Percentiles rank a stretch among this genome's conserved stretches.
These are phyloP conservation scores for Acrobasis suavella DNA, from an alignment of 2,888 invertebrate genomes.

Conservation along the genomic window DNA sequence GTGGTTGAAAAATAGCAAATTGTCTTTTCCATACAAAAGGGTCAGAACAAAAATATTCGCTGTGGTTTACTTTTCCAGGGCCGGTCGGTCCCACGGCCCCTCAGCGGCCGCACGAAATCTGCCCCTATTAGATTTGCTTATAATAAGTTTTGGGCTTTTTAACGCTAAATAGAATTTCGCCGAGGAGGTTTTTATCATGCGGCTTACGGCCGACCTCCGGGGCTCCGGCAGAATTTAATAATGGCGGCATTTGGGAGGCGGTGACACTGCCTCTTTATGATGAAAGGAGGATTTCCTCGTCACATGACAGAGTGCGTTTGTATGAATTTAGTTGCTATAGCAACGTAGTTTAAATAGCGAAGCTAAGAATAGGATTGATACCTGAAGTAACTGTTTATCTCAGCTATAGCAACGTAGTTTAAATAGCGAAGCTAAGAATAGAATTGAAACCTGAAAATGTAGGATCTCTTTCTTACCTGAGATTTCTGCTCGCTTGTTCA, in stretches of 20 bases:
- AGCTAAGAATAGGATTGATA: too few species aligned
- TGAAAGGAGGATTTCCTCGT: background rate
- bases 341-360: too few species aligned
- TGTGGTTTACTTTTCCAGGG: background rate
- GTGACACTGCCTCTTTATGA: background rate
- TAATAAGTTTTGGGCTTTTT: slow-evolving; percentile 16
- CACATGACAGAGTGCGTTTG: background rate
- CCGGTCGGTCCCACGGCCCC: background rate
- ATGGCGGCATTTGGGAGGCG: slow-evolving; percentile 1
- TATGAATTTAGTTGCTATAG: background rate
- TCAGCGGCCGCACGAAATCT: background rate
- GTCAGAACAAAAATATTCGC: too few species aligned
- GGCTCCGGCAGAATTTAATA: background rate
- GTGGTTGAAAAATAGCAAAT: too few species aligned
- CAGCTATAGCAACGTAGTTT: too few species aligned
- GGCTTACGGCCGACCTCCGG: background rate
- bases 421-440: too few species aligned
- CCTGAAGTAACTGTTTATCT: background rate
- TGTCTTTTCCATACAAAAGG: too few species aligned
- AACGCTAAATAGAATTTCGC: slow-evolving; percentile 13
- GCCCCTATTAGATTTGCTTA: slow-evolving; percentile 16
- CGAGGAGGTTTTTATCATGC: slow-evolving; percentile 6
- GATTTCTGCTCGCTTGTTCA: too few species aligned
- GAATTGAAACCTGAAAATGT: too few species aligned
- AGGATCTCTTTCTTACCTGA: too few species aligned